Percentiles rank a stretch among this genome's conserved stretches.
Evolutionary conservation across 2,113 vertebrate species (phyloP).

Genomic region (Spheniscus mendiculus): DNA sequence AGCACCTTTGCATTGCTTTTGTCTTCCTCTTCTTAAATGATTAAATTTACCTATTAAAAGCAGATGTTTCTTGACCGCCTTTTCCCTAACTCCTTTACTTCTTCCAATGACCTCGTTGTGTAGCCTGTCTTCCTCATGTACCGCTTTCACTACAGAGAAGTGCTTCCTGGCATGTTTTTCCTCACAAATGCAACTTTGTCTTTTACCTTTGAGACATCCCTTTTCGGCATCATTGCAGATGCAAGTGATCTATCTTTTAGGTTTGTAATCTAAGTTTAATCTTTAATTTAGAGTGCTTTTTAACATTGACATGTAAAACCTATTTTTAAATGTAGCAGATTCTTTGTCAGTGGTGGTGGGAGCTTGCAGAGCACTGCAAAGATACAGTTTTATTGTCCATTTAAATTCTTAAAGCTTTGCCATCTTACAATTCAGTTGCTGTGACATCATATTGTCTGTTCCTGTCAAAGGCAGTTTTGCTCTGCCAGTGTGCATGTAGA

Average conservation of each 20-base stretch:
- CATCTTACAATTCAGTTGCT: background rate
- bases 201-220: background rate
- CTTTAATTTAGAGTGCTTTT: background rate
- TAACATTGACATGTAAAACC: background rate
- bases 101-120: background rate
- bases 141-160: background rate
- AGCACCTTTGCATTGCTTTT: background rate
- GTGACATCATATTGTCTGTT: background rate
- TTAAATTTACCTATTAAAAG: background rate
- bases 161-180: background rate
- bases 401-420: conserved; percentile 1
- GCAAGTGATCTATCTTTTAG: background rate
- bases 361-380: background rate
- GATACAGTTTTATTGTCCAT: background rate
- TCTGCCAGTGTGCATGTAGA: background rate
- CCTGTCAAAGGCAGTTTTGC: conserved; percentile 12
- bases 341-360: background rate
- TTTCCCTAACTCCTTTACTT: background rate
- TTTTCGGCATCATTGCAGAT: background rate
- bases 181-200: background rate
- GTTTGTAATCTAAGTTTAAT: background rate
- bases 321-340: background rate
- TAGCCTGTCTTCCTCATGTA: background rate
- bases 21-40: background rate
- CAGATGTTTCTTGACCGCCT: background rate